Conservation (phyloP, 2,888 invertebrate species). For the Cancer borealis region DNA sequence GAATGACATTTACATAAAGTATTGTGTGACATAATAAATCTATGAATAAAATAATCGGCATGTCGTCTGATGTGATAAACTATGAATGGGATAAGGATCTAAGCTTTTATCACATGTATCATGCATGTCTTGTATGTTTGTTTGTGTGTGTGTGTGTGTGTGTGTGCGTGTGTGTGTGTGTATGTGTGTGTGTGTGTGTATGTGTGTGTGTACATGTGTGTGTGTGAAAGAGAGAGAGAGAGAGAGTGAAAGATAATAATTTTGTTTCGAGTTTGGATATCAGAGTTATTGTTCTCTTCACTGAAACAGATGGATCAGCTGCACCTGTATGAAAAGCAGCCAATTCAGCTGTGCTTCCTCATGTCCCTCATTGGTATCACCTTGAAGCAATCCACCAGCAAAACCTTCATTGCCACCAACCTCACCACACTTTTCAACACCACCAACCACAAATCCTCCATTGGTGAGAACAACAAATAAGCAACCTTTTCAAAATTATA, state of each 20-base stretch:
- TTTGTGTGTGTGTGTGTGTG: not conserved
- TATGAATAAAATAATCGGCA: no score
- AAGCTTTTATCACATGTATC: no score
- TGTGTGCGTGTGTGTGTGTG: no score
- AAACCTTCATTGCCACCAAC: constrained; percentile 70
- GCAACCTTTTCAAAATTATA: not conserved
- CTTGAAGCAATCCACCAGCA: constrained; percentile 67
- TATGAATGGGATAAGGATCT: no score
- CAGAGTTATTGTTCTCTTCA: not conserved
- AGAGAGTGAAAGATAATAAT: no score
- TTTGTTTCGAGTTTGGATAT: not conserved
- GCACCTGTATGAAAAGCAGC: constrained; percentile 71
- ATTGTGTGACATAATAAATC: no score
- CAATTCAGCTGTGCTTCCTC: constrained; percentile 67
- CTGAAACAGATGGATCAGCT: constrained; percentile 71
- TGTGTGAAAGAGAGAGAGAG: no score
- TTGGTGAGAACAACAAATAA: constrained; percentile 55
- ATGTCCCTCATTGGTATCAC: constrained; percentile 75
- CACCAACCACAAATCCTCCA: constrained; percentile 69
- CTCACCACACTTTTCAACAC: constrained; percentile 71
- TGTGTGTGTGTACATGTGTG: no score
- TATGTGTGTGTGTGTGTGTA: not conserved
- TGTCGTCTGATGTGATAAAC: no score
- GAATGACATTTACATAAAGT: no score
- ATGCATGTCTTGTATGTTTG: not conserved